Conservation (phyloP, 2,797 vertebrate genomes). For the Mus caroli region DNA sequence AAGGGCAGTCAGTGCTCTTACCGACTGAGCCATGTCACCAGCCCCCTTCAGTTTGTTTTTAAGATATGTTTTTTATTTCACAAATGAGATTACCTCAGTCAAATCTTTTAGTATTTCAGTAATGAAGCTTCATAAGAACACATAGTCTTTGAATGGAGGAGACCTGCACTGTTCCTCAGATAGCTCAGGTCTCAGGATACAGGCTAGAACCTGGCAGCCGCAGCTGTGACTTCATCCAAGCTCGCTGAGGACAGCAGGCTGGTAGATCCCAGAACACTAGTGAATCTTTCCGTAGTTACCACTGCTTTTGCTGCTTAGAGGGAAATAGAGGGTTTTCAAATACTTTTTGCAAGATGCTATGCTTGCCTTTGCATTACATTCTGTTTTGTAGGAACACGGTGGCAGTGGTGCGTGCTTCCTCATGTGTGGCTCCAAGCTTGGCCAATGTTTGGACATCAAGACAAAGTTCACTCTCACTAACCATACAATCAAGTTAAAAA, state of each 20-base stretch:
- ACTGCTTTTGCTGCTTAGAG: background rate
- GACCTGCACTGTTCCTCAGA: background rate
- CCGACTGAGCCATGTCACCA: too few species aligned
- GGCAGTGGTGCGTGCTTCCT: slow-evolving; percentile 21
- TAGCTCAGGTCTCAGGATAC: background rate
- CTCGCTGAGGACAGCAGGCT: background rate
- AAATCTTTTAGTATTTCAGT: slow-evolving; percentile 61
- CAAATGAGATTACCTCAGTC: slow-evolving; percentile 44
- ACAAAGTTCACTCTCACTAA: background rate
- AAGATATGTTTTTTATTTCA: slow-evolving; percentile 32
- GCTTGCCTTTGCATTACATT: slow-evolving; percentile 63
- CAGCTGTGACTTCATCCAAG: background rate
- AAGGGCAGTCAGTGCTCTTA: too few species aligned
- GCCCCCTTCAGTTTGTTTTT: background rate
- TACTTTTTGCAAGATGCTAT: slow-evolving; percentile 60
- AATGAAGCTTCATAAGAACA: slow-evolving; percentile 46
- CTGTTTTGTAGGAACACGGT: slow-evolving; percentile 37
- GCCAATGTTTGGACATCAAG: background rate
- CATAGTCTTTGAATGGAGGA: background rate
- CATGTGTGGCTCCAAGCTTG: background rate
- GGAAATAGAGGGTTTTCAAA: background rate
- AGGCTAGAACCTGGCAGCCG: slow-evolving; percentile 11
- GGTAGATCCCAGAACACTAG: background rate
- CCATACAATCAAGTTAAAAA: background rate
- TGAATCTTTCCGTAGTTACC: background rate